Evolutionary conservation across 1,140 invertebrate genomes (phyloP).

Genomic region (Philotrypesis tridentata): DNA sequence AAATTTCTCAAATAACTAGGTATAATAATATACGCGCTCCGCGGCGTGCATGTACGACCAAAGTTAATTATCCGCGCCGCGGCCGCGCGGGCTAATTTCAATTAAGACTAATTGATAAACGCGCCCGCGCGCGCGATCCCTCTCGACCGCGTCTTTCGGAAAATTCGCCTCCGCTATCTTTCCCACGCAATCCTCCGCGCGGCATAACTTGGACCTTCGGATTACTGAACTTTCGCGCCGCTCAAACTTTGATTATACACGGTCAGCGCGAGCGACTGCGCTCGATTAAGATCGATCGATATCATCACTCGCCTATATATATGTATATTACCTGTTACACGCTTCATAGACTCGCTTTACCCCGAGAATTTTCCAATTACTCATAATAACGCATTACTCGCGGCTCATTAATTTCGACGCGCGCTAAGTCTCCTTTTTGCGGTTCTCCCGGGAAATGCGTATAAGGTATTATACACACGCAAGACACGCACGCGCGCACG

Average conservation of each 20-base stretch:
- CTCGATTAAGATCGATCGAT: too few species aligned
- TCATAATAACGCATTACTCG: too few species aligned
- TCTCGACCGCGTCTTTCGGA: slow-evolving; percentile 23
- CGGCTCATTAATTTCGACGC: too few species aligned
- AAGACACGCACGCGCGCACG: too few species aligned
- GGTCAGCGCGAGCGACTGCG: neutral
- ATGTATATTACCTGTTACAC: too few species aligned
- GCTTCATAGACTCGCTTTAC: too few species aligned
- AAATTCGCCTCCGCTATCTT: neutral
- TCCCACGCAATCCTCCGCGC: neutral
- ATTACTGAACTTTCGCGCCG: slow-evolving; percentile 1
- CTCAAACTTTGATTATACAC: neutral
- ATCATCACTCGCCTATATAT: too few species aligned
- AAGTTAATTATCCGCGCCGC: slow-evolving; percentile 67
- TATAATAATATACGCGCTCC: neutral
- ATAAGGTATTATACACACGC: too few species aligned
- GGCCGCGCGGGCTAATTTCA: slow-evolving; percentile 65
- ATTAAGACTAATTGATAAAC: slow-evolving; percentile 72
- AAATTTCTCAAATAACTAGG: too few species aligned
- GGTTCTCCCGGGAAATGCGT: too few species aligned
- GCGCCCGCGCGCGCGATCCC: slow-evolving; percentile 46
- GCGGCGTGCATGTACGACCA: slow-evolving; percentile 44
- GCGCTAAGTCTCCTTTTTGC: too few species aligned
- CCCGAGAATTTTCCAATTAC: neutral
- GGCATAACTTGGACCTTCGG: neutral